phyloP scores from a whole-genome alignment of 2,888 invertebrate genomes.

The Branchinecta sandiegonensis region DNA sequence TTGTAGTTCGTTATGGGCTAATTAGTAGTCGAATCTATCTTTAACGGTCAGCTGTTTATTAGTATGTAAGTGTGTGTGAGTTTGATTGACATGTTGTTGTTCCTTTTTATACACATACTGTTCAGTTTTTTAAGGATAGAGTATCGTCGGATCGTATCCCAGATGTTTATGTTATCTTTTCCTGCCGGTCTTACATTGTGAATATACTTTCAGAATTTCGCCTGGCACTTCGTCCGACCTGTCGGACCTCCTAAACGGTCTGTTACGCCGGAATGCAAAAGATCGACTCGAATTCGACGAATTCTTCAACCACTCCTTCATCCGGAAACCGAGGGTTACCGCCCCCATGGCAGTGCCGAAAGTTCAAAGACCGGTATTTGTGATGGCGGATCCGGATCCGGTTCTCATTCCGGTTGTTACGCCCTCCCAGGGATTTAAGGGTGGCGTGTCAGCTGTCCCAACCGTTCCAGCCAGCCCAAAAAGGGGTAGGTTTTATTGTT shows the following conservation, averaged over 20 bases:
- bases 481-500: not conserved
- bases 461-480: not conserved
- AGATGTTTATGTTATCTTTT: no score
- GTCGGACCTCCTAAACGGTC: slow-evolving; percentile 64
- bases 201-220: slow-evolving; percentile 55
- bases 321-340: slow-evolving; percentile 26
- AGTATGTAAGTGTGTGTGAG: no score
- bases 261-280: slow-evolving; percentile 72
- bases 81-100: no score
- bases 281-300: slow-evolving; percentile 92
- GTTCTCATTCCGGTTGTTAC: no score
- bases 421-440: not conserved
- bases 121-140: no score
- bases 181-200: no score
- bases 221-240: slow-evolving; percentile 79
- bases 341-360: slow-evolving; percentile 27
- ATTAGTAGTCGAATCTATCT: no score
- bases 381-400: slow-evolving; percentile 20
- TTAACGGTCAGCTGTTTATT: no score
- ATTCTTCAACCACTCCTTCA: slow-evolving; percentile 87
- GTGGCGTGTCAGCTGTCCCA: not conserved
- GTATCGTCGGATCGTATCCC: no score
- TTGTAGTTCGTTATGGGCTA: no score
- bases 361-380: slow-evolving; percentile 25
- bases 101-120: no score